A percentile compares a stretch with the other conserved stretches of the same genome.
Evolutionary conservation across 2,113 vertebrate genomes (phyloP).

Genomic region (Xiphophorus hellerii): DNA sequence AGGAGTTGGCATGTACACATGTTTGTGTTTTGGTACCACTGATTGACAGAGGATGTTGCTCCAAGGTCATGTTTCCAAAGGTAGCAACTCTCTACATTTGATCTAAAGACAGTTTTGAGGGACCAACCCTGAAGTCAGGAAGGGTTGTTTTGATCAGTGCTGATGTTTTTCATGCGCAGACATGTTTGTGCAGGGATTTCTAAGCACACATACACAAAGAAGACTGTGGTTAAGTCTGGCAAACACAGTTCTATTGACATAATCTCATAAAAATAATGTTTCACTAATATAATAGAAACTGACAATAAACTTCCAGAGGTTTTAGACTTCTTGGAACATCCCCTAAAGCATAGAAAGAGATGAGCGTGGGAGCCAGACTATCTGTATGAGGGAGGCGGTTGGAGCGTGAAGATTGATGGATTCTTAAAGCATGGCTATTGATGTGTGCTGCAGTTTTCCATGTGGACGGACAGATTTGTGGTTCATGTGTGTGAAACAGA

Average conservation of each 20-base stretch:
- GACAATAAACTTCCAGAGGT: conserved; percentile 36
- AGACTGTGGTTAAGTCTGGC: neutral
- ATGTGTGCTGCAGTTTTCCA: conserved; percentile 67
- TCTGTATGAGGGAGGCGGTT: conserved; percentile 57
- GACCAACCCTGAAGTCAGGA: conserved; percentile 45
- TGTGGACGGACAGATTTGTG: conserved; percentile 70
- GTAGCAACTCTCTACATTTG: conserved; percentile 56
- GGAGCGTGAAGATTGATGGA: conserved; percentile 60
- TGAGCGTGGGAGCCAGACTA: conserved; percentile 65
- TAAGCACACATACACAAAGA: neutral
- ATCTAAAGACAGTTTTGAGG: conserved; percentile 46
- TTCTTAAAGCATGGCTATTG: conserved; percentile 57
- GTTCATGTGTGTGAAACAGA: conserved; percentile 64
- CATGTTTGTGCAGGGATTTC: conserved; percentile 30
- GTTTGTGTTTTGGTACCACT: conserved; percentile 42
- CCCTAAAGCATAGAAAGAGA: conserved; percentile 18
- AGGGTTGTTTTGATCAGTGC: conserved; percentile 35
- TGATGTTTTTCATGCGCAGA: conserved; percentile 22
- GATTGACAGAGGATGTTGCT: conserved; percentile 60
- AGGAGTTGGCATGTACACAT: conserved; percentile 48
- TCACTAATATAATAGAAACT: conserved; percentile 29
- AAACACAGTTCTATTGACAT: conserved; percentile 17
- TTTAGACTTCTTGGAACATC: conserved; percentile 18
- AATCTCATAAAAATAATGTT: conserved; percentile 29
- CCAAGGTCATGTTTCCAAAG: conserved; percentile 64